A percentile compares a stretch with the other conserved stretches of the same genome.
These are phyloP conservation scores for Phalanger gymnotis DNA, from an alignment of 2,797 vertebrate genomes.

Conservation along the genomic window DNA sequence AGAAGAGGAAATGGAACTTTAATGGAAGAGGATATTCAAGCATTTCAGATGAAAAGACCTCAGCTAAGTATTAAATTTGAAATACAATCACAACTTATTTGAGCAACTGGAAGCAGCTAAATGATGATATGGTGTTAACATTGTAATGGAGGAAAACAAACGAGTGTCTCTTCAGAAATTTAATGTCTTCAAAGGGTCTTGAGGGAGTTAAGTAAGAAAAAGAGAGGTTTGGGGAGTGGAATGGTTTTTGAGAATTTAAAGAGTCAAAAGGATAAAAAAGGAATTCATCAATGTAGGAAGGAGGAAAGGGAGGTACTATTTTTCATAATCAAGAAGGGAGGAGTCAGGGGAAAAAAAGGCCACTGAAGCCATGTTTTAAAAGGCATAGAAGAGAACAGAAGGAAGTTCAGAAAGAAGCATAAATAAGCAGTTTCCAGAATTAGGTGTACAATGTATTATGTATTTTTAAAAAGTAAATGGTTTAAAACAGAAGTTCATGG, in stretches of 20 bases:
- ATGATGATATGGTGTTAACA: background rate
- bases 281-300: background rate
- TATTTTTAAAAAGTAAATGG: background rate
- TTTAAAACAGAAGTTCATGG: background rate
- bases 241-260: background rate
- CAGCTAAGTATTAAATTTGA: background rate
- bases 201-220: background rate
- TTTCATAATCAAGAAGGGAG: background rate
- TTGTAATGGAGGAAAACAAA: background rate
- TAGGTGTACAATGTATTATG: background rate
- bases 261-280: background rate
- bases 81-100: background rate
- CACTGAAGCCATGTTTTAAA: background rate
- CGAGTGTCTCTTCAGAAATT: background rate
- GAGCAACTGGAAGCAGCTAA: background rate
- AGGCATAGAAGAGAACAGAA: background rate
- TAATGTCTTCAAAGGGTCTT: background rate
- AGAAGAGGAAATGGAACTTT: background rate
- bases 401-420: background rate
- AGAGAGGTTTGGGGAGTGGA: background rate
- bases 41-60: background rate
- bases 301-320: background rate
- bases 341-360: background rate
- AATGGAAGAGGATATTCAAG: background rate
- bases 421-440: background rate